Conservation (phyloP, 2,113 vertebrate genomes). For the Corythaixoides concolor region DNA sequence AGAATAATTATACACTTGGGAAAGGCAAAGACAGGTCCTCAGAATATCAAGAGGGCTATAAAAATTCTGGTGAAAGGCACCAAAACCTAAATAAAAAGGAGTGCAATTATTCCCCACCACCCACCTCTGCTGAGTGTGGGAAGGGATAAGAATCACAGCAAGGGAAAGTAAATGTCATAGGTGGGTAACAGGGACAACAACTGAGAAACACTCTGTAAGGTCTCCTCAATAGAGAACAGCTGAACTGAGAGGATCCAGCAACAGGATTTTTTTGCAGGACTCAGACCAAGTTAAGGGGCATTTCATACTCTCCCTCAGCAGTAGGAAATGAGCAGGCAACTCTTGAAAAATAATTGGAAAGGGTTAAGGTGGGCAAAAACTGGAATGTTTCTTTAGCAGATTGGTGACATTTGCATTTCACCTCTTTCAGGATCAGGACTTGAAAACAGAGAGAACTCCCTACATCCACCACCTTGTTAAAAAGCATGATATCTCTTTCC, state of each 20-base stretch:
- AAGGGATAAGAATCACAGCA: slow-evolving; percentile 25
- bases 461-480: neutral
- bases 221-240: neutral
- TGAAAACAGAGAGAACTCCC: neutral
- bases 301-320: neutral
- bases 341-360: neutral
- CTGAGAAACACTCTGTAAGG: neutral
- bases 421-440: neutral
- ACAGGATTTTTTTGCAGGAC: neutral
- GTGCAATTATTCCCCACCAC: slow-evolving; percentile 28
- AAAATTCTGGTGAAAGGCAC: slow-evolving; percentile 32
- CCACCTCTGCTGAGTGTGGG: slow-evolving; percentile 13
- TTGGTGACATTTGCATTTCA: neutral
- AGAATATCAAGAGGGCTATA: slow-evolving; percentile 39
- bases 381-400: neutral
- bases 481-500: neutral
- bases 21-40: slow-evolving; percentile 39
- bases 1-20: slow-evolving; percentile 41
- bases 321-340: neutral
- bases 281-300: neutral
- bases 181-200: neutral
- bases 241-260: neutral
- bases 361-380: neutral
- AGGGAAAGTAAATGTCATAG: slow-evolving; percentile 13
- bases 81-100: slow-evolving; percentile 11